These are phyloP conservation scores for Chalcosyrphus nemorum DNA, from an alignment of 2,888 invertebrate genomes.

Conservation along the genomic window DNA sequence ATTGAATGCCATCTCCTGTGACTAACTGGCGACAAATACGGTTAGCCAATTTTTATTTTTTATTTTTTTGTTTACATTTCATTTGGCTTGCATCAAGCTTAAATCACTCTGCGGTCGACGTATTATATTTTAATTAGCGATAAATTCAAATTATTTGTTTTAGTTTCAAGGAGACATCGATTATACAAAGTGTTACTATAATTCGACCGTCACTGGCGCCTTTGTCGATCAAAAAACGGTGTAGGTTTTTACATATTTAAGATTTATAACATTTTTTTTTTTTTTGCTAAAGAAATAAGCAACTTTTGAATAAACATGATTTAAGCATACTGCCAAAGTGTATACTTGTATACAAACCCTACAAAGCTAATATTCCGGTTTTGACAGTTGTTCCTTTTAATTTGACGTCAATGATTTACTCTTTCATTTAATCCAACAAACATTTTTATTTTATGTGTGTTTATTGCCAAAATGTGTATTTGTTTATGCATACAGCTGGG, in stretches of 20 bases:
- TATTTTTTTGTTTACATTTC: not conserved
- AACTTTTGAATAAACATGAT: constrained; percentile 1
- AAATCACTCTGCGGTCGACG: not conserved
- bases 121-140: not conserved
- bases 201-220: constrained; percentile 12
- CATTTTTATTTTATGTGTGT: not conserved
- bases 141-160: not conserved
- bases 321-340: not conserved
- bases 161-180: not conserved
- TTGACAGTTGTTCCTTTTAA: constrained; percentile 18
- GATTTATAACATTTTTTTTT: not conserved
- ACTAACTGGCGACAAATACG: not conserved
- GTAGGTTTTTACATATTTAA: not conserved
- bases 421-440: not conserved
- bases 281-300: not conserved
- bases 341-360: not conserved
- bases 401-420: constrained; percentile 19
- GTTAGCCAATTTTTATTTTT: not conserved
- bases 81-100: not conserved
- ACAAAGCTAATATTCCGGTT: constrained; percentile 29
- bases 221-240: not conserved
- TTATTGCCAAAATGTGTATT: constrained; percentile 3
- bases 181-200: not conserved
- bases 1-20: not conserved
- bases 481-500: constrained; percentile 19